A percentile compares a stretch with the other conserved stretches of the same genome.
These are phyloP conservation scores for Nesoenas mayeri DNA, from an alignment of 2,113 vertebrate genomes.

Conservation along the genomic window DNA sequence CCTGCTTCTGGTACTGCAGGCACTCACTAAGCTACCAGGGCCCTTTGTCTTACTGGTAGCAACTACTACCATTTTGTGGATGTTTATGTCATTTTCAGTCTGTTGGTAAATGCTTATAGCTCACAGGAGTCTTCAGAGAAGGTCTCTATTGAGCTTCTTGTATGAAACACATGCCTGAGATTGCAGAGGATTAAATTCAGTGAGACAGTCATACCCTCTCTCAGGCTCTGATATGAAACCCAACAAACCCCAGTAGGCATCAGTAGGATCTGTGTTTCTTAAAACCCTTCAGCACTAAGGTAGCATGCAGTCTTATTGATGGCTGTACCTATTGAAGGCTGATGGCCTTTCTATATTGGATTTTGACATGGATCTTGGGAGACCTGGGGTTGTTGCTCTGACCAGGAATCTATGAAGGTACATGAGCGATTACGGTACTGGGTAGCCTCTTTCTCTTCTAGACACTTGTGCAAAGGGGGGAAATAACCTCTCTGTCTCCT, in stretches of 20 bases:
- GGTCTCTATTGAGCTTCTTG: neutral
- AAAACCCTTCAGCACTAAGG: neutral
- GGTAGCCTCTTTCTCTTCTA: neutral
- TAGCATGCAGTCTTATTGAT: neutral
- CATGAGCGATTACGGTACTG: neutral
- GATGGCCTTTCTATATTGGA: neutral
- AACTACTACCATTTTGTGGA: neutral
- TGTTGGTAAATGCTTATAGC: neutral
- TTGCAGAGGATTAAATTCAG: neutral
- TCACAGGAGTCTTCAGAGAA: fast-evolving
- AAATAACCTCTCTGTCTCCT: neutral
- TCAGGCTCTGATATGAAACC: neutral
- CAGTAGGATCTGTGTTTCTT: neutral
- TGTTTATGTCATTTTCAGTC: neutral
- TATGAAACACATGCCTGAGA: neutral
- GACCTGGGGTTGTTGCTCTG: neutral
- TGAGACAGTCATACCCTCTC: neutral
- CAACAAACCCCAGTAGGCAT: neutral
- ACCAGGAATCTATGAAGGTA: neutral
- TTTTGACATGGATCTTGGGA: neutral
- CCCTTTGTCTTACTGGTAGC: neutral
- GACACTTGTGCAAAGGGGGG: neutral
- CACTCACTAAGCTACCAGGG: neutral
- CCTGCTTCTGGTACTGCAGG: neutral
- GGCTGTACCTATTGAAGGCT: neutral